These are phyloP conservation scores for Phaetusa simplex DNA, from an alignment of 2,113 vertebrate species.

Conservation along the genomic window DNA sequence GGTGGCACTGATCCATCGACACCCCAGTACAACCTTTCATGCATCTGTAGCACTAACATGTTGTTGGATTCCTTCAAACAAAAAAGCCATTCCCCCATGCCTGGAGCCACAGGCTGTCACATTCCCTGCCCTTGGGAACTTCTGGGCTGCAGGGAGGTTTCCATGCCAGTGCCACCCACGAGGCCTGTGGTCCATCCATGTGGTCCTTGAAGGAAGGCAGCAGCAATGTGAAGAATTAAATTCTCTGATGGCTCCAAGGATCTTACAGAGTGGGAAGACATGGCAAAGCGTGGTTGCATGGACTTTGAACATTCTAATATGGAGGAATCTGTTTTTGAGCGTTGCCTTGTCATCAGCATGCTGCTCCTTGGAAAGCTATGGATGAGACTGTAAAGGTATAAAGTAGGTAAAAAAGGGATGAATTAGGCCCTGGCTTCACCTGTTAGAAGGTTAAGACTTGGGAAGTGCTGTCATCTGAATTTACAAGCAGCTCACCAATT, in stretches of 20 bases:
- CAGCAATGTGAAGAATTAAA: background rate
- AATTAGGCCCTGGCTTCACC: background rate
- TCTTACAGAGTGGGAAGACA: background rate
- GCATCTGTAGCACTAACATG: background rate
- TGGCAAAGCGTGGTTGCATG: background rate
- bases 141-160: background rate
- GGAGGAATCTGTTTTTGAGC: background rate
- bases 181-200: background rate
- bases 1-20: background rate
- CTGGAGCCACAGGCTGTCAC: background rate
- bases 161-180: accelerated
- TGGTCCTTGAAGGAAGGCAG: background rate
- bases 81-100: background rate
- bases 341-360: background rate
- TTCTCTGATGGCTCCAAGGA: background rate
- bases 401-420: background rate
- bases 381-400: background rate
- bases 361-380: background rate
- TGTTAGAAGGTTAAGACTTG: background rate
- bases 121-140: background rate
- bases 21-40: background rate
- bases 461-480: background rate
- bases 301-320: background rate
- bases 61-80: background rate
- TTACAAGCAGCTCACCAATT: background rate